Evolutionary conservation across 2,888 invertebrate species (phyloP).

Genomic region (Didymodactylos carnosus): DNA sequence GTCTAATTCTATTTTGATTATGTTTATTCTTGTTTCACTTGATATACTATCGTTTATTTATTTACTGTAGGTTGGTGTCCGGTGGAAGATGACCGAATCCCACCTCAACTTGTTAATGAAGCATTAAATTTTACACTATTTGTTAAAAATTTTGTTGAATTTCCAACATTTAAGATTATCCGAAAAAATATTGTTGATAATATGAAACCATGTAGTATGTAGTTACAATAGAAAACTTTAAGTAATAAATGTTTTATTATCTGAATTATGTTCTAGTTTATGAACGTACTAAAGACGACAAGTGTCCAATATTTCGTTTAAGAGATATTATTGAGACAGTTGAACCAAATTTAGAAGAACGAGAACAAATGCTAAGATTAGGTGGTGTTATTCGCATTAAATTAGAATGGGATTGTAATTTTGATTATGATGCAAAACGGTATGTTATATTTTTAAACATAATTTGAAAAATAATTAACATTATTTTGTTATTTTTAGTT

Average conservation of each 20-base stretch:
- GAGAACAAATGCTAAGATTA: neutral
- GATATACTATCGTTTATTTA: no score
- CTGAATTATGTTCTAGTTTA: constrained; percentile 16
- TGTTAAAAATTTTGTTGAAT: constrained; percentile 37
- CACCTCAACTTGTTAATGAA: neutral
- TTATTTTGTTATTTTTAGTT: no score
- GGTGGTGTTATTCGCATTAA: constrained; percentile 36
- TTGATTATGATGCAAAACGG: constrained; percentile 32
- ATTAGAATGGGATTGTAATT: constrained; percentile 38
- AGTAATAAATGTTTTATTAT: no score
- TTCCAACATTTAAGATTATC: constrained; percentile 31
- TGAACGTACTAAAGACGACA: constrained; percentile 21
- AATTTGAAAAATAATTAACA: no score
- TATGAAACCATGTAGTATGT: neutral
- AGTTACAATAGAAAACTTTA: neutral
- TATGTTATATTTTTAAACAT: no score
- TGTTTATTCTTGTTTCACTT: no score
- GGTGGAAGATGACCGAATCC: neutral
- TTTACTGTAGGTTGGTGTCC: constrained; percentile 11
- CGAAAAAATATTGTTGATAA: constrained; percentile 21
- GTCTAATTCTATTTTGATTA: no score
- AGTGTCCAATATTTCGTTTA: constrained; percentile 36
- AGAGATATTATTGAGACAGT: constrained; percentile 29
- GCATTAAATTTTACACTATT: constrained; percentile 34
- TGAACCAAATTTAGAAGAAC: constrained; percentile 16